phyloP scores from a whole-genome alignment of 1,140 invertebrate species.

The Pinna nobilis region DNA sequence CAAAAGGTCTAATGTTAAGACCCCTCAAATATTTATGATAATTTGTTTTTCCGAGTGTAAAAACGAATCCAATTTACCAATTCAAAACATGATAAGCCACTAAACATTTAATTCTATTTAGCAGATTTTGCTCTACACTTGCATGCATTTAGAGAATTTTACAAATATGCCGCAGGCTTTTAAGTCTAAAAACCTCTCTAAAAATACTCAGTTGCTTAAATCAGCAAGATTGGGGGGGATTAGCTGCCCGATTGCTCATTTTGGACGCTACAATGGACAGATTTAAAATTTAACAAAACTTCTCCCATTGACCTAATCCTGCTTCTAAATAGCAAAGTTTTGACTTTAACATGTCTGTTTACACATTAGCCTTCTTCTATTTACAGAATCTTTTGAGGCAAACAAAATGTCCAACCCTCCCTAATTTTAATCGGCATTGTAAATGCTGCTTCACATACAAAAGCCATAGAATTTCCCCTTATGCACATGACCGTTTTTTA shows the following conservation, averaged over 20 bases:
- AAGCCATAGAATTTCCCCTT: too few species aligned
- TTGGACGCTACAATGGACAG: slow-evolving; percentile 32
- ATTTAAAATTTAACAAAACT: slow-evolving; percentile 36
- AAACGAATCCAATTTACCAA: neutral
- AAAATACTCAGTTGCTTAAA: slow-evolving; percentile 20
- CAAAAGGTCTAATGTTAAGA: too few species aligned
- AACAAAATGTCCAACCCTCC: neutral
- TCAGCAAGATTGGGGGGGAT: slow-evolving; percentile 21
- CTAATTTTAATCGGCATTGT: too few species aligned
- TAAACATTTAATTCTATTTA: neutral
- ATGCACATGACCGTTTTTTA: too few species aligned
- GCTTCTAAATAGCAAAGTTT: slow-evolving; percentile 9
- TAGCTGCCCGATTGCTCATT: slow-evolving; percentile 34
- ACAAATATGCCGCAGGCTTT: slow-evolving; percentile 9
- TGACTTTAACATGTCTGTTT: slow-evolving; percentile 32
- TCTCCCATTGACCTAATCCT: slow-evolving; percentile 27
- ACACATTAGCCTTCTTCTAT: slow-evolving; percentile 23
- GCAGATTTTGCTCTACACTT: neutral
- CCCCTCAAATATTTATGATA: neutral
- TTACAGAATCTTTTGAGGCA: neutral
- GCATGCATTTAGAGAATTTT: neutral
- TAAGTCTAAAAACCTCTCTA: slow-evolving; percentile 20
- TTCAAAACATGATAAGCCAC: neutral
- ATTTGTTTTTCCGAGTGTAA: neutral
- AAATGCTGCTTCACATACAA: too few species aligned